Percentiles rank a stretch among this genome's conserved stretches.
Conservation (phyloP, 2,797 vertebrate genomes). For the Dicrostonyx torquatus region DNA sequence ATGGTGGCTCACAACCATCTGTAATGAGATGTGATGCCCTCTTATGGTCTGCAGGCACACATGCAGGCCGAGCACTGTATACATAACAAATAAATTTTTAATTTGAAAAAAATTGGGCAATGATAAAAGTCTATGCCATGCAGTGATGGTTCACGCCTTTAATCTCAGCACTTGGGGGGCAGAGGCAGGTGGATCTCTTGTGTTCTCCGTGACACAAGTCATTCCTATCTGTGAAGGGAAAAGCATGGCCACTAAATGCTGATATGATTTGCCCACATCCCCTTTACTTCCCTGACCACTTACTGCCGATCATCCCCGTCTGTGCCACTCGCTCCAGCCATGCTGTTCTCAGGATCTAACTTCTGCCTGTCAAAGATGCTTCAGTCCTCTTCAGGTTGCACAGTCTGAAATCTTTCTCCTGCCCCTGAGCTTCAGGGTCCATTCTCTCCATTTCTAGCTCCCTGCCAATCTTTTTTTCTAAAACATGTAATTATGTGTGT, state of each 20-base stretch:
- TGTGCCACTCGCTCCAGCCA: neutral
- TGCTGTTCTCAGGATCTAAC: neutral
- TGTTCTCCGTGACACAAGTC: neutral
- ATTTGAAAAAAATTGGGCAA: too few relatives aligned
- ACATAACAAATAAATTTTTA: too few relatives aligned
- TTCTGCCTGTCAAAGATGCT: neutral
- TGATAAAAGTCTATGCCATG: too few relatives aligned
- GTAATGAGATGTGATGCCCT: too few relatives aligned
- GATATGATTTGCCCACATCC: neutral
- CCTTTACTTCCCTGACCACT: neutral
- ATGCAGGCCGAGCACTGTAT: too few relatives aligned
- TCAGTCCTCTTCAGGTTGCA: neutral
- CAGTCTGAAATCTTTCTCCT: neutral
- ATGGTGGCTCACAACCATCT: too few relatives aligned
- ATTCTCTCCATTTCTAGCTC: neutral
- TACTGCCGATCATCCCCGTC: neutral
- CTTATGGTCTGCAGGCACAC: too few relatives aligned
- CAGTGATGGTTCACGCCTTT: neutral
- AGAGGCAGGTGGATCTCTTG: neutral
- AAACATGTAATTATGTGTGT: neutral
- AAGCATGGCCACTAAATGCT: neutral
- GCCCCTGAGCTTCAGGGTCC: neutral
- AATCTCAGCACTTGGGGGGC: neutral
- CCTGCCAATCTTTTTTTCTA: neutral
- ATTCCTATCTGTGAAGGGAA: neutral